phyloP scores from a whole-genome alignment of 1,140 invertebrate species.

The Drosophila pandora region DNA sequence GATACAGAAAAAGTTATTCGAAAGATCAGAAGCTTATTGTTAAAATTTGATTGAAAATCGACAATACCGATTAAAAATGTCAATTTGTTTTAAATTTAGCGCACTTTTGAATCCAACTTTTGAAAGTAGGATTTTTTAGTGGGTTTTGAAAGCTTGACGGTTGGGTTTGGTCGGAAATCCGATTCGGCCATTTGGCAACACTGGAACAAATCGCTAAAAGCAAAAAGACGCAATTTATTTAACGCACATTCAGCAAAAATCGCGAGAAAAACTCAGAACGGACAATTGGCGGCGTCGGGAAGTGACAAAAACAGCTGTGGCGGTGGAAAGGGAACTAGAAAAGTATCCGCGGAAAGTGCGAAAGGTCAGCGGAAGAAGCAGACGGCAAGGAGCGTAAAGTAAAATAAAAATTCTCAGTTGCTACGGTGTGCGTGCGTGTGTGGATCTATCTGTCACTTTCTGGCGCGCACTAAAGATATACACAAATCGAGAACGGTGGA shows the following conservation, averaged over 20 bases:
- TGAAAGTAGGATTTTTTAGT: no score
- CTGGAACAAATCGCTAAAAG: background rate
- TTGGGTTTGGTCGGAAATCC: no score
- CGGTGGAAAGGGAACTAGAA: conserved; percentile 56
- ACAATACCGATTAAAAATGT: no score
- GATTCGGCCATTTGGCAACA: no score
- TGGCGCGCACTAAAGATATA: conserved; percentile 68
- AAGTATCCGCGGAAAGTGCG: conserved; percentile 72
- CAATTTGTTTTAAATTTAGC: no score
- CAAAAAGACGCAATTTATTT: conserved; percentile 7
- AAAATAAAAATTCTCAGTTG: conserved; percentile 49
- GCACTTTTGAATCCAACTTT: no score
- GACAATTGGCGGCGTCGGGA: conserved; percentile 1
- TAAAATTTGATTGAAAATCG: no score
- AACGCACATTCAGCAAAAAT: conserved; percentile 2
- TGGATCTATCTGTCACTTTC: conserved; percentile 78
- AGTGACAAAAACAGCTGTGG: conserved; percentile 52
- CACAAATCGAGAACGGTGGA: conserved; percentile 62
- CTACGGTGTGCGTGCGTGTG: conserved; percentile 35
- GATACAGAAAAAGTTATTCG: no score
- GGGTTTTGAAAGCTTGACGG: no score
- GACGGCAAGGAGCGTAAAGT: conserved; percentile 52
- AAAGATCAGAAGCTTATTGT: no score
- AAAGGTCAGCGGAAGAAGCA: conserved; percentile 74
- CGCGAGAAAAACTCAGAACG: background rate